These are phyloP conservation scores for Cynopterus brachyotis DNA, from an alignment of 2,113 vertebrate genomes.

Conservation along the genomic window DNA sequence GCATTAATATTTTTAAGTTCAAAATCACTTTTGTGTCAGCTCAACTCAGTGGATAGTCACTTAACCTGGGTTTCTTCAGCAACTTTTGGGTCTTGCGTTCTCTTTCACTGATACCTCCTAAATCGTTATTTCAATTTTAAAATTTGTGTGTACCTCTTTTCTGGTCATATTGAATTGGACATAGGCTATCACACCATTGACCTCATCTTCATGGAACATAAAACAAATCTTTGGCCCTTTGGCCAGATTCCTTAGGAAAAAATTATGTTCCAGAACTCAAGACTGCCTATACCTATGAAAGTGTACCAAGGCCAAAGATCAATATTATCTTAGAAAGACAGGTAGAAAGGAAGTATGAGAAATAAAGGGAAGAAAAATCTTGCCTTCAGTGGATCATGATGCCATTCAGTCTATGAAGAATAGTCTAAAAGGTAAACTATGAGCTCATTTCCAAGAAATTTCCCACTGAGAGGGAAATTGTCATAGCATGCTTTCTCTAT, in stretches of 20 bases:
- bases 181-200: neutral
- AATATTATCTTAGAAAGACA: neutral
- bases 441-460: neutral
- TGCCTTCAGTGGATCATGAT: neutral
- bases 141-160: neutral
- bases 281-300: neutral
- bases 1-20: neutral
- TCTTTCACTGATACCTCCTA: neutral
- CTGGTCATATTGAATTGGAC: neutral
- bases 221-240: neutral
- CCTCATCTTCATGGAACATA: neutral
- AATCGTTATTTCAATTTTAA: neutral
- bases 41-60: neutral
- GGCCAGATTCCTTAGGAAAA: neutral
- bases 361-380: neutral
- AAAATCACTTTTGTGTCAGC: neutral
- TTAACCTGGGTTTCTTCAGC: neutral
- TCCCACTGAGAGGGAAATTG: neutral
- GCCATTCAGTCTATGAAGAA: neutral
- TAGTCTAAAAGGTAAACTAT: neutral
- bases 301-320: neutral
- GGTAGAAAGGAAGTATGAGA: neutral
- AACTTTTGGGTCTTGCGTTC: neutral
- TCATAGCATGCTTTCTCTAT: neutral
- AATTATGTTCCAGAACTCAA: neutral